Evolutionary conservation across 2,113 vertebrate genomes (phyloP), one percentile per base, ranked within the genome.

Genomic region (Peucedramus taeniatus): DNA sequence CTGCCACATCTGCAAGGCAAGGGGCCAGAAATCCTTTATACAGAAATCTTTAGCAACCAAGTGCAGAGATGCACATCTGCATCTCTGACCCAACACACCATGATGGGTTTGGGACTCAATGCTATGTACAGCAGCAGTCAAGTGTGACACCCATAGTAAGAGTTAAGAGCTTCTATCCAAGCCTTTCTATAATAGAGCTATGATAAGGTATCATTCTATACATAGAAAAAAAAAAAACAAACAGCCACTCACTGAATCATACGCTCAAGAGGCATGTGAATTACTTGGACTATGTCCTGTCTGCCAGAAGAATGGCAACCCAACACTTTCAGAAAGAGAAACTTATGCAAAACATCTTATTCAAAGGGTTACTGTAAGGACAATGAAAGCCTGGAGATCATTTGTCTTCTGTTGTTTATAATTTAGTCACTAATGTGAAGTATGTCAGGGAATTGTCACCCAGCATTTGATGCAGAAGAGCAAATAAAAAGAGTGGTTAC

Each of bases 1-100:
- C 5, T 91, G 79, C 66, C 89, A 50, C 35, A 93, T 96, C 66
- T 94, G 60, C 87, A 95, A 97, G 87, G 74, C 76, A 86, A 64
- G 24, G 51, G 19, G 1, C 87, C 93, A 96, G 89, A 92, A 94
- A 53, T 91, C 81, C 35, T 87, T 84, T 66, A 11, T 27, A 70
- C 8, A 63, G 57, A 94, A 94, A 92, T 77, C 50, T 95, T 93
- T 84, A 90, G 83, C 49, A 87, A 37, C 4, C 1, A 59, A 83
- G 44, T 35, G 18, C 50, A 61, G 85, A 86, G 66, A 60, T 61
- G 31, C 13, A 85, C 24, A 82, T 77, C 85, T 89, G 23, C 23
- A 60, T 77, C 87, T 93, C 39, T 87, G 23, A 81, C 26, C 24
- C 10, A 17, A 13, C 26, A 65, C 30, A 15, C 17, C 28, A 3